These are phyloP conservation scores for Cryptocephalus primarius DNA, from an alignment of 2,888 invertebrate genomes.

Conservation along the genomic window DNA sequence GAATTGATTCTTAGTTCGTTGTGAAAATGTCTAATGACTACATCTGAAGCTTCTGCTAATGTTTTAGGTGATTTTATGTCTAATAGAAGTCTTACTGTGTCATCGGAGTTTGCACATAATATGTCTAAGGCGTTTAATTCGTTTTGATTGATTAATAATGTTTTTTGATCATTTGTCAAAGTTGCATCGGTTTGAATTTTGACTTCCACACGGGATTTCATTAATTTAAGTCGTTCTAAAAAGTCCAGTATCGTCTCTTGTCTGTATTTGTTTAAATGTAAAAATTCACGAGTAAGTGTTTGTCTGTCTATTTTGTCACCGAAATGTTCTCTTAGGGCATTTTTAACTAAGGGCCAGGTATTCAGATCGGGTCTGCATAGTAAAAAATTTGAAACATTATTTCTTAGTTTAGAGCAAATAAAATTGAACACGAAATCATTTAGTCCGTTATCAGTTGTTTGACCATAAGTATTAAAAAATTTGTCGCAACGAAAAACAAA, in stretches of 20 bases:
- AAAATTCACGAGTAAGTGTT: neutral
- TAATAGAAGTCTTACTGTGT: no score
- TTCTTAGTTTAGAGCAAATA: slow-evolving; percentile 2
- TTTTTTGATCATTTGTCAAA: neutral
- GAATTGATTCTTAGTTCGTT: no score
- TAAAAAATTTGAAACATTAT: slow-evolving; percentile 1
- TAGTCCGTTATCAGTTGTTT: neutral
- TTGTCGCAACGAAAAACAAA: neutral
- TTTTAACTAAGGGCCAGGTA: slow-evolving; percentile 7
- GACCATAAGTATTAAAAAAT: neutral
- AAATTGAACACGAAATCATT: slow-evolving; percentile 4
- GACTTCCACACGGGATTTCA: neutral
- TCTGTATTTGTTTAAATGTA: neutral
- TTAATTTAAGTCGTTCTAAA: neutral
- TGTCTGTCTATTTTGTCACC: slow-evolving; percentile 1
- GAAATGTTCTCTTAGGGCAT: slow-evolving; percentile 19
- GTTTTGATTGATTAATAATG: neutral
- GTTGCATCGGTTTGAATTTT: neutral
- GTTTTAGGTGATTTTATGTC: no score
- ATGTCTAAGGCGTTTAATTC: slow-evolving; percentile 1
- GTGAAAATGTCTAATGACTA: no score
- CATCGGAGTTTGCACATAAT: no score
- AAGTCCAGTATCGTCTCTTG: neutral
- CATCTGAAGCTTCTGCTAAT: no score
- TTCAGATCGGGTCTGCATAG: slow-evolving; percentile 4